Base-by-base conservation (phyloP, 1,140 invertebrate genomes). In the Popillia japonica region DNA sequence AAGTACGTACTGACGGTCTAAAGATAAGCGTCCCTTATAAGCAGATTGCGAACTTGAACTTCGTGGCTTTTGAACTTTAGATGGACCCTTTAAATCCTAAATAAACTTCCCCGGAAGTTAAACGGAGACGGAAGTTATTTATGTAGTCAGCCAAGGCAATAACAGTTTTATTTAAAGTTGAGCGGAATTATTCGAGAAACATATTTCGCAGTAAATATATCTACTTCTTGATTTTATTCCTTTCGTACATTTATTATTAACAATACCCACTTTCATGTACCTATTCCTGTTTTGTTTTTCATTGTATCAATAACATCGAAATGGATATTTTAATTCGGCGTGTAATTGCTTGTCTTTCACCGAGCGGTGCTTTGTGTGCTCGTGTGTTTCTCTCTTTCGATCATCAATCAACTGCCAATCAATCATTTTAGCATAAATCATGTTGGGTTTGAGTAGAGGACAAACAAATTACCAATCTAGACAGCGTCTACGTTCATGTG, bases 371-470 rank as follows among this genome's bases (percentile, higher is more conserved):
- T 17, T 34, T 55, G 48, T 55, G 14, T 14, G 17, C n/a, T n/a
- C 4, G 48, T 55, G 17, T 55, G 17, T 55, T 55, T 55, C 14
- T 55, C 11, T n/a, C 3, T n/a, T 55, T 55, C 48, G 48, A 55
- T 55, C 48, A 55, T 55, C 48, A 55, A 55, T 55, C 48, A 55
- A 55, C 48, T 55, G 48, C 48, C 48, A 55, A 55, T 55, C 48
- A 55, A 55, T 55, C 48, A 55, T 55, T 55, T 55, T 55, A 55
- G 48, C 48, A 17, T 55, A 55, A 55, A 55, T 55, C 48, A n/a
- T 55, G 48, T 44, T 55, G 48, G 6, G n/a, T 17, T 17, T 55
- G 17, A 17, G 48, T 17, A 17, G 48, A 55, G 48, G 14, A 55
- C 48, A n/a, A 55, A n/a, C 48, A 55, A 55, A 55, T 55, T 17